These are phyloP conservation scores for Hucho hucho DNA, from an alignment of 2,113 vertebrate genomes.

Conservation along the genomic window DNA sequence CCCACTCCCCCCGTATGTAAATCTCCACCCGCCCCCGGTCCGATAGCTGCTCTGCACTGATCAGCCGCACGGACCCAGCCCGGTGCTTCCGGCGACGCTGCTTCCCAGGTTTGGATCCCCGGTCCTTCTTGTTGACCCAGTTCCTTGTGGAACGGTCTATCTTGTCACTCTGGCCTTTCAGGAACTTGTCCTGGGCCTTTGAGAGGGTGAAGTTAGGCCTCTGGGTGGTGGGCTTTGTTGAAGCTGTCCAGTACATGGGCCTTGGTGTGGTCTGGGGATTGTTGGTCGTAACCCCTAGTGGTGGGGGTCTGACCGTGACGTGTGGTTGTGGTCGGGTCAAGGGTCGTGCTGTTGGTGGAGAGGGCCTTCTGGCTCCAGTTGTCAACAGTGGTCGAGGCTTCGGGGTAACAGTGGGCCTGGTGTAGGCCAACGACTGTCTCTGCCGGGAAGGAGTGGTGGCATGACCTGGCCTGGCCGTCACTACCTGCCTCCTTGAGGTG, in stretches of 20 bases:
- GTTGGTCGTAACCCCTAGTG: slow-evolving; percentile 14
- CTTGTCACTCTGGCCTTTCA: slow-evolving; percentile 40
- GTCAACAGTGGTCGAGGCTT: slow-evolving; percentile 17
- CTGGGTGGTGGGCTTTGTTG: slow-evolving; percentile 40
- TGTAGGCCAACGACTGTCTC: slow-evolving; percentile 29
- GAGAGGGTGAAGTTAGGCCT: slow-evolving; percentile 49
- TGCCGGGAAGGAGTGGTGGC: slow-evolving; percentile 22
- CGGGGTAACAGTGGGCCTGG: slow-evolving; percentile 39
- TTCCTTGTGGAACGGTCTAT: slow-evolving; percentile 42
- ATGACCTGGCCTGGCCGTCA: slow-evolving; percentile 12
- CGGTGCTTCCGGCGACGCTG: slow-evolving; percentile 45
- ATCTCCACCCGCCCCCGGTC: slow-evolving; percentile 71
- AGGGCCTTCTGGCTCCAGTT: slow-evolving; percentile 24
- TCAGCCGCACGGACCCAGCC: slow-evolving; percentile 68
- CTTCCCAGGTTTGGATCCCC: slow-evolving; percentile 31
- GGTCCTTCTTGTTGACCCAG: slow-evolving; percentile 50
- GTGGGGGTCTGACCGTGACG: not conserved
- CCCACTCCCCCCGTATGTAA: slow-evolving; percentile 68
- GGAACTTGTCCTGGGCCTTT: slow-evolving; percentile 44
- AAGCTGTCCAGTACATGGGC: slow-evolving; percentile 29
- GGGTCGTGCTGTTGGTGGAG: slow-evolving; percentile 26
- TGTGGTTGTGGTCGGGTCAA: slow-evolving; percentile 16
- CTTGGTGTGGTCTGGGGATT: slow-evolving; percentile 41
- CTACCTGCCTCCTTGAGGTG: slow-evolving; percentile 33
- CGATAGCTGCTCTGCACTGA: slow-evolving; percentile 44